Percentiles rank a stretch among this genome's conserved stretches.
Evolutionary conservation across 2,888 invertebrate species (phyloP).

Genomic region (Zhengitettix transpicula): DNA sequence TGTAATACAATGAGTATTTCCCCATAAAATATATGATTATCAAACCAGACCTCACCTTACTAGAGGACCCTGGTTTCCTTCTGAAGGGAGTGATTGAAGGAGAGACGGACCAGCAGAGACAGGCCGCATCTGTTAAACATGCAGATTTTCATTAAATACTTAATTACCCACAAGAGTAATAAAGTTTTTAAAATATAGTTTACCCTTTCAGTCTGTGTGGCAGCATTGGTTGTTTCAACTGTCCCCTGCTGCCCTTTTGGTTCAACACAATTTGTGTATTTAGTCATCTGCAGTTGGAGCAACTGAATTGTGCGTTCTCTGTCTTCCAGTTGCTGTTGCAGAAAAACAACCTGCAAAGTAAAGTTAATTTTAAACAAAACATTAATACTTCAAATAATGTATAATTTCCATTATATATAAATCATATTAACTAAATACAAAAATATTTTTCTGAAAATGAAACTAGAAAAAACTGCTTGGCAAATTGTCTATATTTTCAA

Average conservation of each 20-base stretch:
- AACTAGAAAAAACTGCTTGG: too few species aligned
- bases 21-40: too few species aligned
- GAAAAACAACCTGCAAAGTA: constrained; percentile 17
- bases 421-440: too few species aligned
- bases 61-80: constrained; percentile 33
- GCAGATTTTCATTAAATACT: background rate
- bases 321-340: constrained; percentile 68
- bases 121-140: constrained; percentile 32
- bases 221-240: constrained; percentile 50
- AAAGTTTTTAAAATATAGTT: constrained; percentile 14
- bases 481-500: too few species aligned
- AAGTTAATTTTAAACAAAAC: background rate
- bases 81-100: constrained; percentile 32
- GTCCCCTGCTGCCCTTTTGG: constrained; percentile 8
- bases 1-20: too few species aligned
- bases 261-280: constrained; percentile 29
- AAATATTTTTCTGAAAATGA: too few species aligned
- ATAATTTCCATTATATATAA: too few species aligned
- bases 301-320: constrained; percentile 66
- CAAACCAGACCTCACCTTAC: constrained; percentile 31
- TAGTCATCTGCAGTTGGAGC: constrained; percentile 59
- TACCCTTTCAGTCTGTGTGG: constrained; percentile 79
- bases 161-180: background rate
- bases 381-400: too few species aligned
- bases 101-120: constrained; percentile 38